Base-by-base conservation (phyloP, 2,113 vertebrate species). In the Plecotus auritus region DNA sequence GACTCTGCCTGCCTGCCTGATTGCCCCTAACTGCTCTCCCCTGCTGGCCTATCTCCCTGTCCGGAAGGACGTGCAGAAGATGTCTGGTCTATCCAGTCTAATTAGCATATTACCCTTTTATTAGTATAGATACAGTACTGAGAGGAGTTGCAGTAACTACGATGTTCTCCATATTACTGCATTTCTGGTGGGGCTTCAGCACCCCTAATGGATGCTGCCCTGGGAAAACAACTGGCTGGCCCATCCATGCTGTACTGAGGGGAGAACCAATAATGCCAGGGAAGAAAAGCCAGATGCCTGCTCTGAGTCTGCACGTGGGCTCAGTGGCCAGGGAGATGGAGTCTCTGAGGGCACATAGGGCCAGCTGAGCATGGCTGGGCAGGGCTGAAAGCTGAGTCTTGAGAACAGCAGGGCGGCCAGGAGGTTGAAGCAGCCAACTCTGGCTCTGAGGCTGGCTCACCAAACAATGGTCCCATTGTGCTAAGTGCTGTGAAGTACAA, bases 291-390 rank as follows among this genome's bases (percentile, higher is more conserved):
- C 18, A n/a, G 32, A 18, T 30, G 9, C 11, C 81, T 42, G 9
- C 54, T 69, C 40, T 28, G 54, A 37, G 16, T 28, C 8, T 1
- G 7, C 5, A 2, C 0, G 0, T 12, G 51, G 69, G 35, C 30
- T 32, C 22, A 26, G 72, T n/a, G 0, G 0, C 76, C 18, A 37
- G 70, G 42, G 26, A 23, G 14, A 51, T 32, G 30, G 42, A 18
- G 18, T 4, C 23, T 45, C 78, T 11, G 14, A 47, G 51, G 12
- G 42, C 9, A 11, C 56, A 18, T 1, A 82, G 37, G 8, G 9
- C 45, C 26, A 35, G 73, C 26, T 67, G 70, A 88, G 37, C 12
- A 12, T 1, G 32, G 16, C 1, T 32, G 32, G 22, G 26, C 11
- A 51, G 9, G 66, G 10, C 35, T 14, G 9, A 16, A 47, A 54